Evolutionary conservation across 2,888 invertebrate genomes (phyloP).

Genomic region (Lamellibrachia columna): DNA sequence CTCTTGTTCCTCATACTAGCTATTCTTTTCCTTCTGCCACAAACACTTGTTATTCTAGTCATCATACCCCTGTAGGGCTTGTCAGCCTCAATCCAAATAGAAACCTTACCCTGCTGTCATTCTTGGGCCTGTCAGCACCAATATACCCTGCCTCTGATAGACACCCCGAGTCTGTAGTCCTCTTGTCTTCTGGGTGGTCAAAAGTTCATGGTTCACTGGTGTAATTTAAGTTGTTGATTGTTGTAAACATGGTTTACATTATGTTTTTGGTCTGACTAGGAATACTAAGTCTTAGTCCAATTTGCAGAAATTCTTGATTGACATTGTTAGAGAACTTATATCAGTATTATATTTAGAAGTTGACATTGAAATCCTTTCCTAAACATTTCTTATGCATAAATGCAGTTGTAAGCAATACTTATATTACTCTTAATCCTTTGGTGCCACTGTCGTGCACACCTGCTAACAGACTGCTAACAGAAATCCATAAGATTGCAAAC

Average conservation of each 20-base stretch:
- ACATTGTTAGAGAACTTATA: neutral
- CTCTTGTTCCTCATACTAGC: neutral
- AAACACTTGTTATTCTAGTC: neutral
- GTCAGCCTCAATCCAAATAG: neutral
- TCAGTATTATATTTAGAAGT: neutral
- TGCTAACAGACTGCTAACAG: too few relatives aligned
- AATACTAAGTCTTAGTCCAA: neutral
- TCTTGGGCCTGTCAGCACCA: constrained; percentile 4
- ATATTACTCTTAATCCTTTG: too few relatives aligned
- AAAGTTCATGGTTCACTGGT: neutral
- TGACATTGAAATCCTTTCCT: too few relatives aligned
- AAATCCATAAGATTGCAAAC: too few relatives aligned
- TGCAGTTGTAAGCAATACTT: too few relatives aligned
- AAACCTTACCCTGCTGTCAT: neutral
- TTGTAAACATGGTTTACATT: neutral
- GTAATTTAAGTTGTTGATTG: neutral
- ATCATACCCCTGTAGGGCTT: neutral
- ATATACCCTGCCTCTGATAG: neutral
- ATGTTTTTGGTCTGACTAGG: neutral
- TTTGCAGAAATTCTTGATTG: neutral
- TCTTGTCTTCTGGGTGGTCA: neutral
- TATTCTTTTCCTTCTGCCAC: neutral
- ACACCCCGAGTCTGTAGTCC: neutral
- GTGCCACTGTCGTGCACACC: too few relatives aligned
- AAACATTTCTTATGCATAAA: too few relatives aligned